phyloP scores from a whole-genome alignment of 2,797 vertebrate species.

The Enteromius radiatus region DNA sequence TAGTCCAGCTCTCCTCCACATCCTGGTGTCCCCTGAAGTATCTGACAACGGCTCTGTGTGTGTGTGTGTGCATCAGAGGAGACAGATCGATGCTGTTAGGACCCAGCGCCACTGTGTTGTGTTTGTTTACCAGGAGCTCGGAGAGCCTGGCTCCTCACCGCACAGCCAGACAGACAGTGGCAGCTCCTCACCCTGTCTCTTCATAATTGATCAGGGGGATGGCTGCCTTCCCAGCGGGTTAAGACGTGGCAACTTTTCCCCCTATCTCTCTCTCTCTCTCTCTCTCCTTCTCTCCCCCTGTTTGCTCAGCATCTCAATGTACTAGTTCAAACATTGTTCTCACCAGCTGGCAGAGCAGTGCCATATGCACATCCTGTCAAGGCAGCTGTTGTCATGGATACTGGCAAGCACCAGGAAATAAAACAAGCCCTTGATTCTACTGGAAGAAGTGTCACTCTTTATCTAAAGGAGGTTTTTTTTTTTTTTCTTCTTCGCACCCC shows the following conservation, averaged over 20 bases:
- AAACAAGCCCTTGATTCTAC: constrained; percentile 89
- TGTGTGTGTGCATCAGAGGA: constrained; percentile 73
- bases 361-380: constrained; percentile 99
- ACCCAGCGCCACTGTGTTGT: constrained; percentile 89
- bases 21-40: constrained; percentile 50
- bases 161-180: constrained; percentile 87
- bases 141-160: constrained; percentile 91
- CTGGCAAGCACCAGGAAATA: constrained; percentile 90
- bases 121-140: constrained; percentile 97
- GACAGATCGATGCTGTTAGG: constrained; percentile 95
- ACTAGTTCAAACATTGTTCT: constrained; percentile 99
- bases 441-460: constrained; percentile 87
- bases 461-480: constrained; percentile 68
- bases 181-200: constrained; percentile 83
- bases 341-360: constrained; percentile 98
- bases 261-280: constrained; percentile 23
- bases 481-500: constrained; percentile 39
- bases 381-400: constrained; percentile 99
- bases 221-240: constrained; percentile 95
- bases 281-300: constrained; percentile 70
- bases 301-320: constrained; percentile 99
- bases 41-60: constrained; percentile 42
- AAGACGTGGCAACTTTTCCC: constrained; percentile 91
- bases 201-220: constrained; percentile 99
- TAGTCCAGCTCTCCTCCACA: constrained; percentile 30